Conservation (phyloP, 2,888 invertebrate species). For the Galerucella pusilla region DNA sequence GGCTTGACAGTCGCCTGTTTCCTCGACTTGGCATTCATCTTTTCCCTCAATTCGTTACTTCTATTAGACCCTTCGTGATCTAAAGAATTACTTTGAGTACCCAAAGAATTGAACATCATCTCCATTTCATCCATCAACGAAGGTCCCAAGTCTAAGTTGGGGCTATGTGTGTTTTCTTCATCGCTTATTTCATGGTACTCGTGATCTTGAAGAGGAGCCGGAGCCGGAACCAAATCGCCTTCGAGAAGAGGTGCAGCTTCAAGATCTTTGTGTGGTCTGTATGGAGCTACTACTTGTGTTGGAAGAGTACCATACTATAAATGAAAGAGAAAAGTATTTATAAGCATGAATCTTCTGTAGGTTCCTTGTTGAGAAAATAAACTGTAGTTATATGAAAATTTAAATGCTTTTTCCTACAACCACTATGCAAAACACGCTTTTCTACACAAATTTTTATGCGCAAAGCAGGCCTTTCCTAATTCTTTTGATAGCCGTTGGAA, state of each 20-base stretch:
- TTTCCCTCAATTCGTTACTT: constrained; percentile 76
- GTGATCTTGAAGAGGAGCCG: constrained; percentile 69
- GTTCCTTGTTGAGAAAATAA: too few relatives aligned
- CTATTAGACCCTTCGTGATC: constrained; percentile 63
- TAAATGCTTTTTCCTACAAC: too few relatives aligned
- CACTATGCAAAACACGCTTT: too few relatives aligned
- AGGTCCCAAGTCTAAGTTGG: constrained; percentile 82
- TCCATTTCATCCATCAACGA: constrained; percentile 92
- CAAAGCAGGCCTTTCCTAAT: too few relatives aligned
- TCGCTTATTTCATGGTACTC: constrained; percentile 88
- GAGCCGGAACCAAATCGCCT: constrained; percentile 59
- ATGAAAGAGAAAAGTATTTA: neutral
- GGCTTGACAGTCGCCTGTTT: constrained; percentile 79
- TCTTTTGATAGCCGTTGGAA: too few relatives aligned
- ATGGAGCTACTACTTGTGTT: constrained; percentile 88
- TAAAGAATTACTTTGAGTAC: constrained; percentile 55
- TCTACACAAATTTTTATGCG: too few relatives aligned
- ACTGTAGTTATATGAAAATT: too few relatives aligned
- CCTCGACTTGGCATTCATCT: constrained; percentile 62
- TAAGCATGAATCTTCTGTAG: neutral
- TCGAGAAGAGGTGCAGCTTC: constrained; percentile 75
- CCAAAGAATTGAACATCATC: constrained; percentile 81
- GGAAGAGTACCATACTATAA: constrained; percentile 81
- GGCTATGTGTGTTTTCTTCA: constrained; percentile 72
- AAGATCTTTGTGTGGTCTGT: constrained; percentile 87